Base-by-base conservation (phyloP, 2,797 vertebrate genomes). In the Orestias chungarensis region DNA sequence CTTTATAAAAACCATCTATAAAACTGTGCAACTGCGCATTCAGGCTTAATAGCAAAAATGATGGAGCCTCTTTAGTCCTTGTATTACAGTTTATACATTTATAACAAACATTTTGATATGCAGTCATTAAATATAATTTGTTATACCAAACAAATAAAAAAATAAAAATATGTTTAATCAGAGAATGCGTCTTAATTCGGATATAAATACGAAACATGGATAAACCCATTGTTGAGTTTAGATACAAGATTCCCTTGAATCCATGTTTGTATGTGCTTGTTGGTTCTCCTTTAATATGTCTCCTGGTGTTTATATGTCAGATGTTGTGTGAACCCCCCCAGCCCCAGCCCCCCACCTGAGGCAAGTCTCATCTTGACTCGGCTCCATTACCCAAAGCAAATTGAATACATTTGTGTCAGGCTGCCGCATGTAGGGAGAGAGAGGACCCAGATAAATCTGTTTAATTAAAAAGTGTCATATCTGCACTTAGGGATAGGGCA, bases 381-480 rank as follows among this genome's bases (percentile, higher is more conserved):
- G 83, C 88, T 93, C 88, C 92, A 93, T 93, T 93, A 93, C 79
- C 91, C 82, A 50, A 75, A 83, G 89, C 88, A 92, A 93, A 93
- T 86, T 83, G 91, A 93, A 93, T 93, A 93, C 86, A 92, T 95
- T 93, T 93, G 90, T 90, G 93, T 93, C 93, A 92, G 74, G 47
- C 70, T 69, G 84, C 80, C 80, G 85, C 82, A 61, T 74, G 80
- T 76, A 57, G 83, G 80, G 78, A 57, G 83, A 88, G 84, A 81
- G 81, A 76, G 83, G 80, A 87, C 64, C 57, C 91, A 94, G 93
- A 95, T 93, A 89, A 94, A 95, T 95, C 93, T 40, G 81, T 94
- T 95, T 94, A 93, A 95, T 95, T 95, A 95, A 94, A 94, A 94
- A 89, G 80, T 93, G 94, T 94, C 95, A 95, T 93, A 93, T 93